Percentiles rank a stretch among this genome's conserved stretches.
Evolutionary conservation across 2,888 invertebrate species (phyloP).

Genomic region (Rhingia campestris): DNA sequence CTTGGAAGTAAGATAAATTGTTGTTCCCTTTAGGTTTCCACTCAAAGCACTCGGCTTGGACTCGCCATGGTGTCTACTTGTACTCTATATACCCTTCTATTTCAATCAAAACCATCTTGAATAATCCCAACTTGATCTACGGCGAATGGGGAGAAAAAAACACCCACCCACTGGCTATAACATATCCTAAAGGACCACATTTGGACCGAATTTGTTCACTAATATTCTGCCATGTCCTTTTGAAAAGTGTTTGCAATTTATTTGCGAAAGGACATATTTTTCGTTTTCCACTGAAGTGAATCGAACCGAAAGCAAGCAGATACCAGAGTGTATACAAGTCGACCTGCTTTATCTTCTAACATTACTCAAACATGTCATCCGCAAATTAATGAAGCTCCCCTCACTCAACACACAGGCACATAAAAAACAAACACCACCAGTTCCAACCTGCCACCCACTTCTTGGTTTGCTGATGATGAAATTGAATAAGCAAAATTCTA

Average conservation of each 20-base stretch:
- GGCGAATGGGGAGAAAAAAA: background rate
- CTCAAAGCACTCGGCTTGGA: background rate
- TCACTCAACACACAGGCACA: background rate
- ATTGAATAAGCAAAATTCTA: conserved; percentile 36
- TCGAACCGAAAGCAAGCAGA: conserved; percentile 45
- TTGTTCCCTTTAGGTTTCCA: conserved; percentile 4
- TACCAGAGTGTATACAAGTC: conserved; percentile 14
- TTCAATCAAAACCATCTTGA: conserved; percentile 11
- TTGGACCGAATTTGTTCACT: conserved; percentile 11
- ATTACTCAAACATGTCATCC: conserved; percentile 52
- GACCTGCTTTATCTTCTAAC: conserved; percentile 26
- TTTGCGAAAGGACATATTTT: conserved; percentile 24
- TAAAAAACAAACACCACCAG: conserved; percentile 2
- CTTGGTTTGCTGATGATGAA: background rate
- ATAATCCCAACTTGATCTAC: conserved; percentile 20
- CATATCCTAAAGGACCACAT: conserved; percentile 16
- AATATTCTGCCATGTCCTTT: conserved; percentile 29
- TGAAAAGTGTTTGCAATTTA: conserved; percentile 36
- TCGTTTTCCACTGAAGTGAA: conserved; percentile 39
- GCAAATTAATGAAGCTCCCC: conserved; percentile 46
- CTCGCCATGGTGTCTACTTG: too few relatives aligned
- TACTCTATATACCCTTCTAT: background rate
- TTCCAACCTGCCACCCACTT: background rate
- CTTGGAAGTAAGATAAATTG: conserved; percentile 35
- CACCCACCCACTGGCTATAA: conserved; percentile 8